Conservation (phyloP, 2,797 vertebrate species). For the Amblyraja radiata region DNA sequence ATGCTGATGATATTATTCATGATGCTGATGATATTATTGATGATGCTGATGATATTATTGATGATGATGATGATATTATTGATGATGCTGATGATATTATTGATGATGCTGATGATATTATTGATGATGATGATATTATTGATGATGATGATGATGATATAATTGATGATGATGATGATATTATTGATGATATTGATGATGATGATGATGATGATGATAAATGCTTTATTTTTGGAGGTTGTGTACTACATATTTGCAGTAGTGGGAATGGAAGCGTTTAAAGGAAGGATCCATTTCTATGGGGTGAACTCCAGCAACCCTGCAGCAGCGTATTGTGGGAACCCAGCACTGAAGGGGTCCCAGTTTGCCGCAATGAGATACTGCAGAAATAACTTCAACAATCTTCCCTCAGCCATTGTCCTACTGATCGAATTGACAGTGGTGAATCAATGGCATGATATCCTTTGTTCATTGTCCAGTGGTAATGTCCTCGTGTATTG, state of each 20-base stretch:
- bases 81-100: too few species aligned
- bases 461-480: conserved; percentile 60
- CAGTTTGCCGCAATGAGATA: conserved; percentile 70
- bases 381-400: conserved; percentile 91
- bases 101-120: too few species aligned
- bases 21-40: too few species aligned
- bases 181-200: too few species aligned
- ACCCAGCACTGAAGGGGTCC: conserved; percentile 61
- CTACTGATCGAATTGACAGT: conserved; percentile 83
- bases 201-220: background rate
- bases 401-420: conserved; percentile 71
- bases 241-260: conserved; percentile 85
- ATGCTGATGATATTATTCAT: too few species aligned
- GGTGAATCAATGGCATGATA: conserved; percentile 95
- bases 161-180: too few species aligned
- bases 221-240: conserved; percentile 59
- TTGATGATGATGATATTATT: too few species aligned
- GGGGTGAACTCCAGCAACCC: conserved; percentile 45
- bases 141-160: too few species aligned
- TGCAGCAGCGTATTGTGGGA: conserved; percentile 63
- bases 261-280: conserved; percentile 88
- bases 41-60: too few species aligned
- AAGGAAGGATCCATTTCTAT: conserved; percentile 67
- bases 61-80: too few species aligned
- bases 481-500: background rate